A percentile compares a stretch with the other conserved stretches of the same genome.
Evolutionary conservation across 2,797 vertebrate species (phyloP).

Genomic region (Gymnoscopelus braueri): DNA sequence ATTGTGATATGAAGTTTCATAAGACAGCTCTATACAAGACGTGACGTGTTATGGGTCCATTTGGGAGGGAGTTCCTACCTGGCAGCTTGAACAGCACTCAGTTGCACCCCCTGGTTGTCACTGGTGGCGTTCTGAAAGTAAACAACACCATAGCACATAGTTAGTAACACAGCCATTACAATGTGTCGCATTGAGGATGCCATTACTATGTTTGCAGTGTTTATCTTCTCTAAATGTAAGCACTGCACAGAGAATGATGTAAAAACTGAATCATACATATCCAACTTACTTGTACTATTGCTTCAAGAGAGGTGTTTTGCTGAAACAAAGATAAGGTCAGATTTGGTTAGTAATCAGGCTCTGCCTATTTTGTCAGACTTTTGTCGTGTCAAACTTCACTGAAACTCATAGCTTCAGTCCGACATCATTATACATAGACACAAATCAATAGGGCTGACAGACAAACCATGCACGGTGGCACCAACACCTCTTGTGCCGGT

Average conservation of each 20-base stretch:
- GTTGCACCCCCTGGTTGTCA: constrained; percentile 97
- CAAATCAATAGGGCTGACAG: no score
- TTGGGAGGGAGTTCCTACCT: constrained; percentile 80
- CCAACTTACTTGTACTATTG: constrained; percentile 96
- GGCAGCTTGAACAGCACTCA: constrained; percentile 97
- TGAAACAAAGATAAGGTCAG: constrained; percentile 64
- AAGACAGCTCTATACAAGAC: constrained; percentile 2
- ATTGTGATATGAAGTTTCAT: constrained; percentile 17
- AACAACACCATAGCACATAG: constrained; percentile 19
- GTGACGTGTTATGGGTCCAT: neutral
- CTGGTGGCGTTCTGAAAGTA: constrained; percentile 94
- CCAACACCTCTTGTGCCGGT: no score
- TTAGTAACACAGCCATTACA: neutral
- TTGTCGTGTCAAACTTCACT: no score
- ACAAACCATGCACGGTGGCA: no score
- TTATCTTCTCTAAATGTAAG: neutral
- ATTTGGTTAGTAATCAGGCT: constrained; percentile 21
- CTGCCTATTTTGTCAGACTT: no score
- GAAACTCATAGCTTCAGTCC: neutral
- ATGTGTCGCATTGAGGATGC: neutral
- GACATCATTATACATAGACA: neutral
- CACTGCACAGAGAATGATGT: neutral
- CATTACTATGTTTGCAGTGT: neutral
- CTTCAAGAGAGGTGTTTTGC: constrained; percentile 99
- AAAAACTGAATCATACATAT: neutral